Conservation (phyloP, 2,113 vertebrate species). For the Chlorodrepanis virens region DNA sequence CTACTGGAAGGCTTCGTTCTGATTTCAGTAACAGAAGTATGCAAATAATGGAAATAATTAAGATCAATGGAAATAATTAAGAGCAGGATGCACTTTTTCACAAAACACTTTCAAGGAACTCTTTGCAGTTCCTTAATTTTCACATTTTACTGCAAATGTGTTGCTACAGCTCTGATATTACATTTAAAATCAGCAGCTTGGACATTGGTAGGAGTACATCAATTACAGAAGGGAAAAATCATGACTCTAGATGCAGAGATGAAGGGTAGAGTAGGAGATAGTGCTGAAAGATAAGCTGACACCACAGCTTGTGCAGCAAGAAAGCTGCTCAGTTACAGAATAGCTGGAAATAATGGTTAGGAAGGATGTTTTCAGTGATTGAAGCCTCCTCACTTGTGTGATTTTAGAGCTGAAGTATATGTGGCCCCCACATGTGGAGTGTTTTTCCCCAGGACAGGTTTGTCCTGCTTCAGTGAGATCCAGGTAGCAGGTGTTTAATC, state of each 20-base stretch:
- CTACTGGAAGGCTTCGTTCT: slow-evolving; percentile 42
- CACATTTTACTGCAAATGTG: background rate
- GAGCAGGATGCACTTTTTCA: background rate
- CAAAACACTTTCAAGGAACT: background rate
- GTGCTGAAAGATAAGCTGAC: background rate
- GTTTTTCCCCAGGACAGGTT: background rate
- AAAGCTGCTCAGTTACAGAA: background rate
- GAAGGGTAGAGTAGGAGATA: background rate
- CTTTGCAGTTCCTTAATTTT: background rate
- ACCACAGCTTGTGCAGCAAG: background rate
- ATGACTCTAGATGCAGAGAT: background rate
- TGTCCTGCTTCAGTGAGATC: background rate
- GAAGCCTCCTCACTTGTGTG: background rate
- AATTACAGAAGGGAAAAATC: background rate
- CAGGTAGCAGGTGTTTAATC: background rate
- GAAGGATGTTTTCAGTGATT: background rate
- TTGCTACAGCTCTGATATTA: background rate
- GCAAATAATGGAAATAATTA: background rate
- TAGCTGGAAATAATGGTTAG: background rate
- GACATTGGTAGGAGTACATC: background rate
- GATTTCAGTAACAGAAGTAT: slow-evolving; percentile 37
- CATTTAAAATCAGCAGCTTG: background rate
- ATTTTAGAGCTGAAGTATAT: background rate
- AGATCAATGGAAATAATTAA: background rate
- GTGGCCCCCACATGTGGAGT: background rate